These are phyloP conservation scores for Enhydra lutris DNA, from an alignment of 2,113 vertebrate species.

Conservation along the genomic window DNA sequence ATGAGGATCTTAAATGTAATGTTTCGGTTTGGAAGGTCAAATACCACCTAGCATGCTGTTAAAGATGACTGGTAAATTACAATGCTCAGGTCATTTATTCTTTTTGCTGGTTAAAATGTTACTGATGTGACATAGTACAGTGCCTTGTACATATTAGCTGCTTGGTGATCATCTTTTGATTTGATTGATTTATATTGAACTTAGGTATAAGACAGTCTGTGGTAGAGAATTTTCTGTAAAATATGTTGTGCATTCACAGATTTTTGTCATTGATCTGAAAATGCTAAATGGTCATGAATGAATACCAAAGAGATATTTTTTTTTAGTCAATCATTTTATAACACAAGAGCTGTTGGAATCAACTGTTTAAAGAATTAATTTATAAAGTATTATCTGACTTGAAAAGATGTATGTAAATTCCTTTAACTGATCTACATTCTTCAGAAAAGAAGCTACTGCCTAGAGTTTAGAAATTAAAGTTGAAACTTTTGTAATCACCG, in stretches of 20 bases:
- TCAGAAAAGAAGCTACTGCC: not conserved
- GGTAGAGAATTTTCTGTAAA: not conserved
- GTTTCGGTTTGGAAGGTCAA: not conserved
- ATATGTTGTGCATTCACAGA: not conserved
- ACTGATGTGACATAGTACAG: not conserved
- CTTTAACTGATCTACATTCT: not conserved
- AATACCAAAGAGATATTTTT: not conserved
- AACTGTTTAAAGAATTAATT: not conserved
- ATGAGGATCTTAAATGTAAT: not conserved
- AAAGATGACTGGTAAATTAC: not conserved
- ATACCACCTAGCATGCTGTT: not conserved
- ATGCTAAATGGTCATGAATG: not conserved
- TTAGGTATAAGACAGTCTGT: not conserved
- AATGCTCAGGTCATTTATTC: not conserved
- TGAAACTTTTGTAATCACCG: not conserved
- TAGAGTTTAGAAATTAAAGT: conserved; percentile 23
- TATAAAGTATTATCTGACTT: not conserved
- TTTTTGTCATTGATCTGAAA: not conserved
- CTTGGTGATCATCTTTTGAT: not conserved
- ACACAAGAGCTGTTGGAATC: not conserved
- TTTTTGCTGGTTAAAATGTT: not conserved
- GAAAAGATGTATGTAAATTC: not conserved
- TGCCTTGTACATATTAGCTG: not conserved
- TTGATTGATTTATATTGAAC: conserved; percentile 3
- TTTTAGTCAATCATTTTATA: not conserved